Evolutionary conservation across 2,888 invertebrate species (phyloP).

Genomic region (Galeruca laticollis): DNA sequence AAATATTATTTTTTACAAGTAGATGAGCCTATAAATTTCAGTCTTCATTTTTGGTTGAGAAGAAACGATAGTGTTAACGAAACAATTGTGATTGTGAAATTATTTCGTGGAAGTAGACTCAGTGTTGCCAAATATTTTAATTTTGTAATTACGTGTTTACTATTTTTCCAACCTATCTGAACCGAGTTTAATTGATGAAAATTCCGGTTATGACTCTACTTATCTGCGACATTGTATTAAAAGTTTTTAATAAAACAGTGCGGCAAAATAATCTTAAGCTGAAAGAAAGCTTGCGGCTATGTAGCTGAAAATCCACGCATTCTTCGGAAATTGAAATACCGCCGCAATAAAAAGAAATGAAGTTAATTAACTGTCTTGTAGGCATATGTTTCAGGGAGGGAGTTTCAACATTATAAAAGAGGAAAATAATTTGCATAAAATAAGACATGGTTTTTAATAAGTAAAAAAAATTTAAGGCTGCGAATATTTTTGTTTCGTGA

Average conservation of each 20-base stretch:
- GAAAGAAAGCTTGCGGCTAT: conserved; percentile 17
- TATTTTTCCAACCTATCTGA: not conserved
- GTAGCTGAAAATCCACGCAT: conserved; percentile 16
- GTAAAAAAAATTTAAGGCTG: too few relatives aligned
- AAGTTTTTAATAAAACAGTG: conserved; percentile 20
- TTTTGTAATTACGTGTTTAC: too few relatives aligned
- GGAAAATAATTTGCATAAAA: not conserved
- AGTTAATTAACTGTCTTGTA: conserved; percentile 21
- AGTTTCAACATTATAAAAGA: not conserved
- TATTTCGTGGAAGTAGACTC: too few relatives aligned
- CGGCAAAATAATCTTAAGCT: conserved; percentile 19
- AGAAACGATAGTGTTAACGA: too few relatives aligned
- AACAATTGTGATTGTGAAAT: too few relatives aligned
- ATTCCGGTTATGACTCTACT: conserved; percentile 9
- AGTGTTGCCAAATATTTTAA: too few relatives aligned
- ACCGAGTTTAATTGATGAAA: conserved; percentile 4
- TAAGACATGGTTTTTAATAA: too few relatives aligned
- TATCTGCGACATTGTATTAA: conserved; percentile 9
- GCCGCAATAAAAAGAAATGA: conserved; percentile 11
- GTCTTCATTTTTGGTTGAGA: too few relatives aligned
- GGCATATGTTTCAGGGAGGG: conserved; percentile 17
- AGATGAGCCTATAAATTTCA: too few relatives aligned
- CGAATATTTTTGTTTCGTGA: too few relatives aligned
- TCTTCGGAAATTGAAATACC: conserved; percentile 21
- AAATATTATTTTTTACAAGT: too few relatives aligned